These are phyloP conservation scores for Mimas tiliae DNA, from an alignment of 2,888 invertebrate species.

Conservation along the genomic window DNA sequence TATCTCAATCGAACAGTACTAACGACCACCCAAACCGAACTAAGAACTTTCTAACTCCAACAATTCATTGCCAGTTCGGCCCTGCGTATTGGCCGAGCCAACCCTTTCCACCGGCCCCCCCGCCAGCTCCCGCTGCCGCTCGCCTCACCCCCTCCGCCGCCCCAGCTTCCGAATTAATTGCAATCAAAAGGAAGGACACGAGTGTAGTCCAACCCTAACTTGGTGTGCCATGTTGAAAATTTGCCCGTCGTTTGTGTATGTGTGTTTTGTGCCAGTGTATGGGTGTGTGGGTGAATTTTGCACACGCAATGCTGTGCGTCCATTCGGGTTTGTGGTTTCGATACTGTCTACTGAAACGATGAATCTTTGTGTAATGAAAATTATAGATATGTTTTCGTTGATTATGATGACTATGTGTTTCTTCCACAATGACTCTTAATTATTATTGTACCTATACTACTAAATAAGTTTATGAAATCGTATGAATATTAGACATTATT, in stretches of 20 bases:
- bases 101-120: conserved; percentile 58
- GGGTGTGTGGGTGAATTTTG: conserved; percentile 41
- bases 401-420: too few relatives aligned
- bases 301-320: conserved; percentile 45
- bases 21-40: conserved; percentile 62
- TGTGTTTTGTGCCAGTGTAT: conserved; percentile 47
- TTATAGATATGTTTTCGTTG: background rate
- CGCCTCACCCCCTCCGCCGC: conserved; percentile 48
- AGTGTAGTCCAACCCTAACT: conserved; percentile 82
- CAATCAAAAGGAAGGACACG: conserved; percentile 85
- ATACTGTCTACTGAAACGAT: conserved; percentile 10
- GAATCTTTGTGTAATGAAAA: background rate
- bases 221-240: conserved; percentile 80
- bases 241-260: conserved; percentile 56
- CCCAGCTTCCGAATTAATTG: conserved; percentile 81
- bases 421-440: too few relatives aligned
- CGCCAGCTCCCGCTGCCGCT: conserved; percentile 50
- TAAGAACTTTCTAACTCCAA: conserved; percentile 64
- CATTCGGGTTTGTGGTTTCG: conserved; percentile 16
- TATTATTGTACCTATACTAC: too few relatives aligned
- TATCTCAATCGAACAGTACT: conserved; percentile 47
- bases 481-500: too few relatives aligned
- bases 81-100: conserved; percentile 77
- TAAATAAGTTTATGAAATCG: too few relatives aligned
- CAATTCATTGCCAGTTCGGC: conserved; percentile 72